A percentile compares a stretch with the other conserved stretches of the same genome.
phyloP scores from a whole-genome alignment of 2,113 vertebrate genomes.

The Okapia johnstoni region DNA sequence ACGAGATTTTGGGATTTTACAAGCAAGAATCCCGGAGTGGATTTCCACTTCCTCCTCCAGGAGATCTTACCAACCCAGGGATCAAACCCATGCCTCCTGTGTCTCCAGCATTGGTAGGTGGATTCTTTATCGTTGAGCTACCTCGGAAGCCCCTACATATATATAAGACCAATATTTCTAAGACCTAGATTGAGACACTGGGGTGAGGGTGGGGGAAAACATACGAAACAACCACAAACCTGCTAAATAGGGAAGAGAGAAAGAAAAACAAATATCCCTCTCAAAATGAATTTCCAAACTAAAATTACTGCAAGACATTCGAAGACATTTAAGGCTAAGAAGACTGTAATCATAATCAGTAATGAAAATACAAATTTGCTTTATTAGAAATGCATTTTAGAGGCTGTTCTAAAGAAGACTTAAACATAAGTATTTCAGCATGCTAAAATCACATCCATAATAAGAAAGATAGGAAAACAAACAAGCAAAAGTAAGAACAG shows the following conservation, averaged over 20 bases:
- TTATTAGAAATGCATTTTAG: not conserved
- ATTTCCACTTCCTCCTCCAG: not conserved
- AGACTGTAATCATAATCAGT: not conserved
- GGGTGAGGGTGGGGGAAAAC: not conserved
- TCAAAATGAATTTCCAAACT: not conserved
- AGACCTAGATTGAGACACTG: not conserved
- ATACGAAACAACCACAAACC: not conserved
- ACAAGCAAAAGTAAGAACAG: not conserved
- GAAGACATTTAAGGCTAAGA: slow-evolving; percentile 9
- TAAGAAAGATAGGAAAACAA: not conserved
- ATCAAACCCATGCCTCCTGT: not conserved
- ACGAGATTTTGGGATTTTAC: not conserved
- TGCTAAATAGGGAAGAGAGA: not conserved
- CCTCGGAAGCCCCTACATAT: fast-evolving
- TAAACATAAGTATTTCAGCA: not conserved
- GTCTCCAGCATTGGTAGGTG: not conserved
- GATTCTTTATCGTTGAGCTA: not conserved
- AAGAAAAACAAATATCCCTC: not conserved
- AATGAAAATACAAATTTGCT: not conserved
- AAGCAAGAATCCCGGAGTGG: not conserved
- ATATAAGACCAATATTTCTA: not conserved
- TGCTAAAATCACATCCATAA: not conserved
- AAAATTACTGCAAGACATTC: not conserved
- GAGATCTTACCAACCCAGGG: not conserved
- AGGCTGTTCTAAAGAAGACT: not conserved